phyloP scores from a whole-genome alignment of 1,140 invertebrate species.

The Calephelis nemesis region DNA sequence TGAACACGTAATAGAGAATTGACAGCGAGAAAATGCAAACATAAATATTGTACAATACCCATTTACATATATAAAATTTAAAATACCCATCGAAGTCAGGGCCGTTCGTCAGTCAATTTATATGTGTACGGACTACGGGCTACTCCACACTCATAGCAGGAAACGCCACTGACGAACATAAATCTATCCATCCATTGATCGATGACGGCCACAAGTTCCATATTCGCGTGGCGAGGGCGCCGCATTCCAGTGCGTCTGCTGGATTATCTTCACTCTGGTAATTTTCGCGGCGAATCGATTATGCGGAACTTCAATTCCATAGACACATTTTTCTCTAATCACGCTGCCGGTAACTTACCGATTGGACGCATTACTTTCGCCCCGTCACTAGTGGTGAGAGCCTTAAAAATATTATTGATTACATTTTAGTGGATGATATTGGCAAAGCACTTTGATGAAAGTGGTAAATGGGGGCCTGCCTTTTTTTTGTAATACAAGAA shows the following conservation, averaged over 20 bases:
- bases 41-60: no score
- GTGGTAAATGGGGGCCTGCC: no score
- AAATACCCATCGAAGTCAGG: no score
- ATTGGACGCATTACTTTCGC: slow-evolving; percentile 36
- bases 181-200: neutral
- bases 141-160: no score
- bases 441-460: no score
- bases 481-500: no score
- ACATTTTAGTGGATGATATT: no score
- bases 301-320: slow-evolving; percentile 47
- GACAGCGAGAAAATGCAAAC: no score
- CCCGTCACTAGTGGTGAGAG: slow-evolving; percentile 19
- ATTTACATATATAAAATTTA: no score
- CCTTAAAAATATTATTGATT: slow-evolving; percentile 3
- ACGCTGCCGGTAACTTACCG: slow-evolving; percentile 21
- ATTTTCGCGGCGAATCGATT: slow-evolving; percentile 51
- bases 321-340: slow-evolving; percentile 41
- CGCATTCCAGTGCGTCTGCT: slow-evolving; percentile 45
- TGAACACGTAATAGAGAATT: no score
- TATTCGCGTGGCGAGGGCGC: slow-evolving; percentile 21
- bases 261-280: slow-evolving; percentile 42
- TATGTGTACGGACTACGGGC: no score
- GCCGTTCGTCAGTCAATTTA: neutral
- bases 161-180: neutral
- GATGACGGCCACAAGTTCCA: slow-evolving; percentile 18